phyloP scores from a whole-genome alignment of 1,140 invertebrate genomes.

The Hycleus cichorii region DNA sequence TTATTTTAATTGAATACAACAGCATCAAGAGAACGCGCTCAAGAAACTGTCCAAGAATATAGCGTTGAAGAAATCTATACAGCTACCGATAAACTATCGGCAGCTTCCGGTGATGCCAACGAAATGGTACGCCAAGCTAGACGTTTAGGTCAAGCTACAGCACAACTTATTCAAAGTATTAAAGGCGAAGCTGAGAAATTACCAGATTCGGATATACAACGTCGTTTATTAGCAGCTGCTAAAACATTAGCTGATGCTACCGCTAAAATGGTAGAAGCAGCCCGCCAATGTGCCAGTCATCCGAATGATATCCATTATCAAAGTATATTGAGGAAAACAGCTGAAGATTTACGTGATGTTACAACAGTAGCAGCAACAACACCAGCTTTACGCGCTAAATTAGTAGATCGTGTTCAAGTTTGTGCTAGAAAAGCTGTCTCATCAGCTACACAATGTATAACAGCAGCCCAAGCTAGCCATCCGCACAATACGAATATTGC shows the following conservation, averaged over 20 bases:
- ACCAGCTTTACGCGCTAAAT: constrained; percentile 68
- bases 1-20: background rate
- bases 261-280: constrained; percentile 91
- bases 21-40: constrained; percentile 42
- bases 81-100: constrained; percentile 83
- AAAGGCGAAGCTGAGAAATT: constrained; percentile 88
- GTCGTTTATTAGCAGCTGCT: constrained; percentile 82
- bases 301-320: constrained; percentile 80
- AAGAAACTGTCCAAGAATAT: constrained; percentile 56
- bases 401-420: constrained; percentile 66
- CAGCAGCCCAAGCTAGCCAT: constrained; percentile 65
- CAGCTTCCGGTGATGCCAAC: constrained; percentile 71
- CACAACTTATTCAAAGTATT: constrained; percentile 86
- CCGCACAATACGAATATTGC: constrained; percentile 59
- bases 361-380: constrained; percentile 73
- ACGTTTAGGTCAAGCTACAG: constrained; percentile 86
- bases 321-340: constrained; percentile 74
- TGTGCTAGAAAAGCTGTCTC: constrained; percentile 83
- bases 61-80: constrained; percentile 85
- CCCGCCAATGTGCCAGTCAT: constrained; percentile 79
- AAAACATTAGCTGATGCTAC: constrained; percentile 94
- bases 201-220: constrained; percentile 81
- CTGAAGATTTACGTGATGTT: constrained; percentile 84
- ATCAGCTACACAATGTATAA: constrained; percentile 84
- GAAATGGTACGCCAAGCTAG: constrained; percentile 95